These are phyloP conservation scores for Caracal caracal DNA, from an alignment of 2,113 vertebrate genomes.

Conservation along the genomic window DNA sequence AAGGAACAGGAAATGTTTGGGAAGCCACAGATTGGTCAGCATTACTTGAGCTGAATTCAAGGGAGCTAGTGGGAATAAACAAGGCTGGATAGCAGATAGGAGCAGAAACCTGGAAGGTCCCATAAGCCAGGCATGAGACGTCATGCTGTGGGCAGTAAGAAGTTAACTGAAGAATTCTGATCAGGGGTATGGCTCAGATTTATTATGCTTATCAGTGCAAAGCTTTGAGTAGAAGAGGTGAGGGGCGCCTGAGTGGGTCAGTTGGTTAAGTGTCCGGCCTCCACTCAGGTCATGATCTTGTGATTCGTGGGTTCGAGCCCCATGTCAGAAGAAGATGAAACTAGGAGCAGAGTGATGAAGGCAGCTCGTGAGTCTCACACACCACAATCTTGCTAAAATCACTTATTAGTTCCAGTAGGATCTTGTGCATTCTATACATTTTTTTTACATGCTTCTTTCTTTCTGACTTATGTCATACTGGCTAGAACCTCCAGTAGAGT, in stretches of 20 bases:
- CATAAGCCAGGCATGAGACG: neutral
- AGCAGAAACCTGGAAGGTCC: neutral
- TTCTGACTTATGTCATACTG: neutral
- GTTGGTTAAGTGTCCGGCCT: too few relatives aligned
- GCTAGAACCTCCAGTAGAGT: neutral
- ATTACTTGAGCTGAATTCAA: neutral
- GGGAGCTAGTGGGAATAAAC: neutral
- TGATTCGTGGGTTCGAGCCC: too few relatives aligned
- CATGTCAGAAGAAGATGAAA: too few relatives aligned
- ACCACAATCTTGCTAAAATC: neutral
- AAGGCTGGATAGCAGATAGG: neutral
- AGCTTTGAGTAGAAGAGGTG: neutral
- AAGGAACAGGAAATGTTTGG: neutral
- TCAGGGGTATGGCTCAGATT: neutral
- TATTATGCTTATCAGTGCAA: neutral
- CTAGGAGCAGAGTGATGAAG: too few relatives aligned
- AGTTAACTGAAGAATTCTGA: neutral
- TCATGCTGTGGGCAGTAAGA: neutral
- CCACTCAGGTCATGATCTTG: too few relatives aligned
- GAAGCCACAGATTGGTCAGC: neutral
- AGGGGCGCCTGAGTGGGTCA: neutral
- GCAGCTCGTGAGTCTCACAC: neutral
- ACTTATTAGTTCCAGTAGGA: neutral
- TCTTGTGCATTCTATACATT: neutral
- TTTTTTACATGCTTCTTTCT: neutral